Evolutionary conservation across 2,113 vertebrate species (phyloP).

Genomic region (Pteronura brasiliensis): DNA sequence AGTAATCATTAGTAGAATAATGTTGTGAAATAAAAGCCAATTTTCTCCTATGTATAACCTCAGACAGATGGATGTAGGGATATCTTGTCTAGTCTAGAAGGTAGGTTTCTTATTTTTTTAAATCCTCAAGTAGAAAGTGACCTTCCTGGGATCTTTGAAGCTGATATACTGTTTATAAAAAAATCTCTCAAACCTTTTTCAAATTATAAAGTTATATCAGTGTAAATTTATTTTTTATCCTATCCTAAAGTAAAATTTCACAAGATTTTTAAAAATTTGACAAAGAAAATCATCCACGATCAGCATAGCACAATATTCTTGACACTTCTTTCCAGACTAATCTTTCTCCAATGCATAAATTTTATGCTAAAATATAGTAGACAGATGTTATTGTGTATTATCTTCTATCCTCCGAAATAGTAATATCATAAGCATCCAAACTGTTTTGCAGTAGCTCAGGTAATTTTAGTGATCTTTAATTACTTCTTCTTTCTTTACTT

Average conservation of each 20-base stretch:
- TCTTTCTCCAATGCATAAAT: not conserved
- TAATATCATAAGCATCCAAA: not conserved
- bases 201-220: not conserved
- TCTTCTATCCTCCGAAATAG: not conserved
- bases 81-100: not conserved
- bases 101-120: not conserved
- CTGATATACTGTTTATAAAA: not conserved
- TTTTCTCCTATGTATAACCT: not conserved
- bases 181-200: not conserved
- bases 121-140: not conserved
- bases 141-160: not conserved
- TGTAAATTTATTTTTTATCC: slow-evolving; percentile 21
- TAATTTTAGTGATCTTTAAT: slow-evolving; percentile 3
- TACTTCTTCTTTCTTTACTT: slow-evolving; percentile 20
- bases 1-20: not conserved
- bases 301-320: not conserved
- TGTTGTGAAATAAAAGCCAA: slow-evolving; percentile 1
- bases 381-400: not conserved
- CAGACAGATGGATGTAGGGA: not conserved
- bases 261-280: slow-evolving; percentile 11
- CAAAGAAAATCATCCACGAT: not conserved
- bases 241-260: not conserved
- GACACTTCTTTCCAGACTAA: not conserved
- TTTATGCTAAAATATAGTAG: not conserved
- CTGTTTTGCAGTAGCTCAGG: not conserved